phyloP scores from a whole-genome alignment of 2,888 invertebrate species.

The Trisateles emortualis region DNA sequence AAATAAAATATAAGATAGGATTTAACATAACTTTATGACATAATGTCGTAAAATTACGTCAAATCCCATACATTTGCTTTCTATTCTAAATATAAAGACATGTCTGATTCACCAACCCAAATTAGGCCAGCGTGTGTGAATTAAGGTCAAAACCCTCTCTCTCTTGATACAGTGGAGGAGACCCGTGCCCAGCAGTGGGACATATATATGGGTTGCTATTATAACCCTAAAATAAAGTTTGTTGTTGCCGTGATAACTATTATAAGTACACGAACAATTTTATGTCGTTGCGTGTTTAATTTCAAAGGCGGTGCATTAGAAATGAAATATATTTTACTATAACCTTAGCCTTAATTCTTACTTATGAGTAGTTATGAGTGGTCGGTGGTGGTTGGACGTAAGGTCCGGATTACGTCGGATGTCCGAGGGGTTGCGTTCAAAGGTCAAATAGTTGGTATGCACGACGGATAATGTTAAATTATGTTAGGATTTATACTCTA shows the following conservation, averaged over 20 bases:
- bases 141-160: too few species aligned
- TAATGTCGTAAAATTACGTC: too few species aligned
- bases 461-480: constrained; percentile 16
- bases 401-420: constrained; percentile 24
- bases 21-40: too few species aligned
- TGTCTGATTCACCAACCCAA: too few species aligned
- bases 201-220: too few species aligned
- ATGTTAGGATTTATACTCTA: constrained; percentile 17
- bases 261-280: constrained; percentile 48
- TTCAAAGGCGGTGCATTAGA: constrained; percentile 53
- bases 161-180: too few species aligned
- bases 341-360: constrained; percentile 46
- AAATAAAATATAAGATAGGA: too few species aligned
- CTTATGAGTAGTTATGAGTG: too few species aligned
- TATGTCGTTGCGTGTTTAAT: constrained; percentile 57
- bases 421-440: constrained; percentile 26
- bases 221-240: background rate
- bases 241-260: constrained; percentile 21
- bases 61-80: too few species aligned
- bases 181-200: too few species aligned
- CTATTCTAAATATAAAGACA: too few species aligned
- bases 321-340: constrained; percentile 43
- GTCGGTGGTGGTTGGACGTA: constrained; percentile 2
- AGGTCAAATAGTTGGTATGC: constrained; percentile 22
- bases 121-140: too few species aligned